Conservation (phyloP, 2,113 vertebrate species). For the Desmodus rotundus region DNA sequence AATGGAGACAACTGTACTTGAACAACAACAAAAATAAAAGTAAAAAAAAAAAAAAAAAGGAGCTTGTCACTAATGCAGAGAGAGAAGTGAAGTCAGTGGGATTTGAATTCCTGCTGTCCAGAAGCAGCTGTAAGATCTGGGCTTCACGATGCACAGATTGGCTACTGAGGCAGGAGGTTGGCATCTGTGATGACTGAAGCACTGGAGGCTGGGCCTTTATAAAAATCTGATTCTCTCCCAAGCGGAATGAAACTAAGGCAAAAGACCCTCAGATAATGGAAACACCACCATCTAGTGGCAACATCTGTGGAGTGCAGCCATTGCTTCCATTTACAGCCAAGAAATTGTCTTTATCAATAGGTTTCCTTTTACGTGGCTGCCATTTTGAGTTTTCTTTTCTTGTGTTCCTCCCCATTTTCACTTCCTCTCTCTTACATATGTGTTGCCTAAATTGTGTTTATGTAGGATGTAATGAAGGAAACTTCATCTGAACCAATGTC, state of each 20-base stretch:
- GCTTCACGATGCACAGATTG: background rate
- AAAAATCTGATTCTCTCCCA: background rate
- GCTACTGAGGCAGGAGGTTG: background rate
- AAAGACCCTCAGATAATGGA: background rate
- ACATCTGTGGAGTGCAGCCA: background rate
- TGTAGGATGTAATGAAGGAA: background rate
- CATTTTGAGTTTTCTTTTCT: background rate
- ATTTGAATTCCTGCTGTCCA: background rate
- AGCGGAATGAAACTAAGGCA: rapidly evolving
- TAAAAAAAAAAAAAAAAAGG: background rate
- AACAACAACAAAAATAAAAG: too few species aligned
- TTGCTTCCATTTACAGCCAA: too few species aligned
- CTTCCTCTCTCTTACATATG: background rate
- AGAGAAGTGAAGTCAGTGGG: background rate
- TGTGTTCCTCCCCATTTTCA: background rate
- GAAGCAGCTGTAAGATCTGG: background rate
- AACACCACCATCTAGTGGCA: conserved; percentile 24
- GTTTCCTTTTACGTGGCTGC: background rate
- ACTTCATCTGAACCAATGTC: background rate
- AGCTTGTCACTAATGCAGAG: background rate
- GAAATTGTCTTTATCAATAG: background rate
- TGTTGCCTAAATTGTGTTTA: background rate
- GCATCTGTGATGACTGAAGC: background rate
- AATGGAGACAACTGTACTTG: too few species aligned
- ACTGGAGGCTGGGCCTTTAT: background rate